Evolutionary conservation across 2,113 vertebrate genomes (phyloP).

Genomic region (Mustelus asterias): DNA sequence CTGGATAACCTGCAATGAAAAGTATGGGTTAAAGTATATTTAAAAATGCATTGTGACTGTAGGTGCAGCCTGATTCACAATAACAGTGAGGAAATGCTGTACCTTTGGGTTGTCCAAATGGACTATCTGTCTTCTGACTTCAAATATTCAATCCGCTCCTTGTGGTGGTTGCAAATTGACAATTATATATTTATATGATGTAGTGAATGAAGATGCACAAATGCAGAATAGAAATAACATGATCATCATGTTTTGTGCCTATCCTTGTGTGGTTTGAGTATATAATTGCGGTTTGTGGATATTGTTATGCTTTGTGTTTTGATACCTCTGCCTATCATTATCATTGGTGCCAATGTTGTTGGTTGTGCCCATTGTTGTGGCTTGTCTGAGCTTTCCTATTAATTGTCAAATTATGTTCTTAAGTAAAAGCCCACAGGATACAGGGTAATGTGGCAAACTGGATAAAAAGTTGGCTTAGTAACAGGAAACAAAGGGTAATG

Average conservation of each 20-base stretch:
- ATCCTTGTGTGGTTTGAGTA: neutral
- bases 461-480: no score
- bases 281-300: neutral
- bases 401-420: neutral
- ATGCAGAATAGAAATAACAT: neutral
- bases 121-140: neutral
- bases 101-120: neutral
- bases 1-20: neutral
- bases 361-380: neutral
- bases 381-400: neutral
- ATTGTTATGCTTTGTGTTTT: neutral
- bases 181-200: neutral
- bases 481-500: no score
- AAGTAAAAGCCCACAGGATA: no score
- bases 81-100: neutral
- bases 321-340: neutral
- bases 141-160: neutral
- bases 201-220: neutral
- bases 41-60: neutral
- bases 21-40: neutral
- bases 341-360: neutral
- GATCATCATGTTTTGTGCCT: neutral
- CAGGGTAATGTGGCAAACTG: no score
- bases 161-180: neutral
- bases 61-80: neutral